phyloP scores from a whole-genome alignment of 2,888 invertebrate species.

The Protophormia terraenovae region DNA sequence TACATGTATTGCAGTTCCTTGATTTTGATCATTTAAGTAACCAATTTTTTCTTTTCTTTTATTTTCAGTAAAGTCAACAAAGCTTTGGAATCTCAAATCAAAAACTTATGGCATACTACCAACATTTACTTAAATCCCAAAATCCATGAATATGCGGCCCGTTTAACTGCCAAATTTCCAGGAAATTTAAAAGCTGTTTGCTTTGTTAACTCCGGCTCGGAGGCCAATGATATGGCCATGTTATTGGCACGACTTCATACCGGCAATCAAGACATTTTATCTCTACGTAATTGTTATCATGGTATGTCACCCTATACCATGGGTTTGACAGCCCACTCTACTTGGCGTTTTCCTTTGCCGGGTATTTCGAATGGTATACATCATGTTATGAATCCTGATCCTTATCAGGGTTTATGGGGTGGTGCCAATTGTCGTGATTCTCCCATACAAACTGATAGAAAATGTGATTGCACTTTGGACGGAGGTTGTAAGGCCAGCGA shows the following conservation, averaged over 20 bases:
- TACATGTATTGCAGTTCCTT: no score
- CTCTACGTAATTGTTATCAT: constrained; percentile 95
- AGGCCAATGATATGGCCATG: constrained; percentile 97
- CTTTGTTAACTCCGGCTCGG: constrained; percentile 97
- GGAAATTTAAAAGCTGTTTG: constrained; percentile 94
- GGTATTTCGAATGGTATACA: constrained; percentile 87
- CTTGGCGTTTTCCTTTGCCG: constrained; percentile 90
- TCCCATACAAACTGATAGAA: constrained; percentile 86
- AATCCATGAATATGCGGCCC: constrained; percentile 94
- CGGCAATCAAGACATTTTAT: constrained; percentile 91
- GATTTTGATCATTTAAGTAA: background rate
- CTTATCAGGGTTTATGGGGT: constrained; percentile 95
- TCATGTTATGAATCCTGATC: constrained; percentile 96
- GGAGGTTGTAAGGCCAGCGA: constrained; percentile 88
- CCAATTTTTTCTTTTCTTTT: background rate
- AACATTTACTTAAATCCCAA: constrained; percentile 95
- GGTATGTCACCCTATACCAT: constrained; percentile 93
- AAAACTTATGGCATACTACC: constrained; percentile 94
- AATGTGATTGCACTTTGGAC: constrained; percentile 84
- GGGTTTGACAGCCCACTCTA: constrained; percentile 90
- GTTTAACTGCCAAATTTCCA: constrained; percentile 90
- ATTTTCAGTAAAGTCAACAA: constrained; percentile 91
- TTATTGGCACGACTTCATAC: constrained; percentile 93
- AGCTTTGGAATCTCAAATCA: constrained; percentile 90
- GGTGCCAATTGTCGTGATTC: constrained; percentile 94